Evolutionary conservation across 2,113 vertebrate genomes (phyloP), one percentile per base, ranked within the genome.

Genomic region (Channa argus): DNA sequence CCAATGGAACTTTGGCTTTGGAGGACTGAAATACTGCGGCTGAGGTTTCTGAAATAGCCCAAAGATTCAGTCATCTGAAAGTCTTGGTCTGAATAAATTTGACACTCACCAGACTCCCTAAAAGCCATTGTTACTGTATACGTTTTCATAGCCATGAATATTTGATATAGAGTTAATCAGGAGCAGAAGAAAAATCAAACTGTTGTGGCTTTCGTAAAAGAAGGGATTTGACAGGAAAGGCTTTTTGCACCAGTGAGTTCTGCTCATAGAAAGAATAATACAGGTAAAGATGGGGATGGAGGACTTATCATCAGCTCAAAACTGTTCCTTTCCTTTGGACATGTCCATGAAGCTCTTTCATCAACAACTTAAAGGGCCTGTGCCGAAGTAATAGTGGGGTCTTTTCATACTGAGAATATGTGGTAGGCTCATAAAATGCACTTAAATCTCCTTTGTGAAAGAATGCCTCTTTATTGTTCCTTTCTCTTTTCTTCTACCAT

Each of bases 281-380:
- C 77, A 86, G 63, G 63, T 82, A 62, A 66, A 74, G 63, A 72
- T 58, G 24, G 52, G 53, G 71, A 72, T 59, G 15, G 59, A 74
- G 51, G 67, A 55, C 49, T 84, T 85, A 84, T 63, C 72, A 75
- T 67, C 64, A 76, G 78, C 80, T 80, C 64, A 71, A 12, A 71
- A 10, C 60, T 39, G 78, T 77, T 74, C 64, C 47, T 80, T 65
- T 49, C 52, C 61, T 93, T 94, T 91, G 83, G 91, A 89, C 87
- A 87, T 79, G 93, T 91, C 85, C 90, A 79, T 92, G 91, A 92
- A 89, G 82, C 91, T 85, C 88, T 94, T 94, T 94, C 91, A 94
- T 92, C 81, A 76, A 80, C 87, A 73, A 88, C 88, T 41, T 94
- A 92, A 94, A 93, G 91, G 67, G 50, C 88, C 93, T 87, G 91